Conservation (phyloP, 1,140 invertebrate genomes). For the Heliconius congener region DNA sequence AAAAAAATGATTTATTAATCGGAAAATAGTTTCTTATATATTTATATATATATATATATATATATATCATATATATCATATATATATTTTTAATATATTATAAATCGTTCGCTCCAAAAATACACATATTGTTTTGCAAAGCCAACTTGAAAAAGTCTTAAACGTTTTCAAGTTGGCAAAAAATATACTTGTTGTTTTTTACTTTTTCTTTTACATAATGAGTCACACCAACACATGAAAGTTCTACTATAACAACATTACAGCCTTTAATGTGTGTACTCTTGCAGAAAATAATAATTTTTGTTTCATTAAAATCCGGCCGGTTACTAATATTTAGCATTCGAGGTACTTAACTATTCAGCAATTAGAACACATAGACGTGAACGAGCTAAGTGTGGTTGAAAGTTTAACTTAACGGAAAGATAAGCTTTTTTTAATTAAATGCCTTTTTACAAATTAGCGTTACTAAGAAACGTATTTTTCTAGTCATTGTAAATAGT, state of each 20-base stretch:
- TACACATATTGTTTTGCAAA: constrained; percentile 2
- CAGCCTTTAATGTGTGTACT: no score
- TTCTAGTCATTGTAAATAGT: neutral
- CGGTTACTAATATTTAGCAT: no score
- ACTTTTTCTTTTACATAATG: neutral
- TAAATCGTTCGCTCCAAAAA: constrained; percentile 21
- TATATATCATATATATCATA: no score
- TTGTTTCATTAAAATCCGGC: no score
- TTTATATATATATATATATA: no score
- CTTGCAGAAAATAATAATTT: no score
- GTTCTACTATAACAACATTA: no score
- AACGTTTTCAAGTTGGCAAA: neutral
- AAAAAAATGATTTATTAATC: neutral
- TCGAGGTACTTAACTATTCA: neutral
- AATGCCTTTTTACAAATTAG: neutral
- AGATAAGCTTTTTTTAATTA: neutral
- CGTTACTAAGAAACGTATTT: neutral
- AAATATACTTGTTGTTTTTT: neutral
- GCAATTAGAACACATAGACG: neutral
- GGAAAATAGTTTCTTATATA: no score
- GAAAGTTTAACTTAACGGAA: neutral
- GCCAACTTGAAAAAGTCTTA: neutral
- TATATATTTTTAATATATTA: neutral
- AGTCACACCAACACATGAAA: no score
- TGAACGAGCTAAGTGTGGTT: neutral